Evolutionary conservation across 2,888 invertebrate genomes (phyloP).

Genomic region (Trissonchulus latispiculum): DNA sequence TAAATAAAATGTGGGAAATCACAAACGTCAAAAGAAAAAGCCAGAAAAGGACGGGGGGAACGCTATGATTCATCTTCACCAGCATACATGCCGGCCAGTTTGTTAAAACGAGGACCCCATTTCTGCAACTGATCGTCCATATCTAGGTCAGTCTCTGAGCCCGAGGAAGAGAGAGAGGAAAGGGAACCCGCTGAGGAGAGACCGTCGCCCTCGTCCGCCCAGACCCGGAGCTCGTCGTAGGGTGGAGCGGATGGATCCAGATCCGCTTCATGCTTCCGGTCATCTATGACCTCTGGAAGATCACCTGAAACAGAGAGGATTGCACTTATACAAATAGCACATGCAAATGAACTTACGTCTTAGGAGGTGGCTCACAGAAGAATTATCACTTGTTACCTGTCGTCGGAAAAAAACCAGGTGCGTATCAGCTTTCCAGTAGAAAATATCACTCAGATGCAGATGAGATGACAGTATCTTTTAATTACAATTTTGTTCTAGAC

Average conservation of each 20-base stretch:
- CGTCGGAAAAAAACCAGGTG: too few species aligned
- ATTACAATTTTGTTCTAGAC: too few species aligned
- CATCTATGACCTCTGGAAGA: slow-evolving; percentile 88
- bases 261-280: slow-evolving; percentile 88
- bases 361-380: too few species aligned
- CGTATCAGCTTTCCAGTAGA: too few species aligned
- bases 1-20: too few species aligned
- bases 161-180: slow-evolving; percentile 62
- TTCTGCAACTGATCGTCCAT: slow-evolving; percentile 63
- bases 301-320: slow-evolving; percentile 57
- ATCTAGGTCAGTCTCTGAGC: slow-evolving; percentile 71
- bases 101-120: slow-evolving; percentile 27
- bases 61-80: slow-evolving; percentile 19
- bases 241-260: slow-evolving; percentile 95
- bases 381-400: too few species aligned
- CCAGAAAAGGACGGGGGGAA: too few species aligned
- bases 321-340: too few species aligned
- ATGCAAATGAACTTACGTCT: too few species aligned
- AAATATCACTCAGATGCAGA: too few species aligned
- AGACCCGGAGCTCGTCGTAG: slow-evolving; percentile 95
- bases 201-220: slow-evolving; percentile 96
- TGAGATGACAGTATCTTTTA: too few species aligned
- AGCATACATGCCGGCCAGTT: slow-evolving; percentile 26
- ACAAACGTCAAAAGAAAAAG: too few species aligned
- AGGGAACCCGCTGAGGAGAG: slow-evolving; percentile 68